Evolutionary conservation across 2,797 vertebrate genomes (phyloP).

Genomic region (Distichodus sexfasciatus): DNA sequence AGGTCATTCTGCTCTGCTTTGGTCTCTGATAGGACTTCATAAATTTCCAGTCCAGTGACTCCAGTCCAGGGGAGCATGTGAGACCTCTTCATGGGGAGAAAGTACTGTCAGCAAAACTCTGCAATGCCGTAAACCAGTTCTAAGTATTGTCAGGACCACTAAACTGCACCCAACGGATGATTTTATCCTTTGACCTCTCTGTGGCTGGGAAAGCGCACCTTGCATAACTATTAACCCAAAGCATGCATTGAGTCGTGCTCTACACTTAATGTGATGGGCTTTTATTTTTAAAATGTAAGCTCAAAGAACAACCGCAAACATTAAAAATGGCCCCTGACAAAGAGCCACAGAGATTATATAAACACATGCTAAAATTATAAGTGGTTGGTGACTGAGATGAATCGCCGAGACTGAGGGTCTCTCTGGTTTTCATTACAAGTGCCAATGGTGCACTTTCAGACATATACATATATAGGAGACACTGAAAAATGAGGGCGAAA

Average conservation of each 20-base stretch:
- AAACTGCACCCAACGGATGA: background rate
- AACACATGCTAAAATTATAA: slow-evolving; percentile 13
- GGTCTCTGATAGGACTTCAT: slow-evolving; percentile 14
- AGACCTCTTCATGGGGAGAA: background rate
- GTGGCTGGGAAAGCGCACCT: background rate
- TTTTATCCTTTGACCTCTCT: background rate
- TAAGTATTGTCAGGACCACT: background rate
- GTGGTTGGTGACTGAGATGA: background rate
- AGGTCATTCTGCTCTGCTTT: slow-evolving; percentile 34
- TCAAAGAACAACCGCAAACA: background rate
- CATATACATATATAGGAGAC: background rate
- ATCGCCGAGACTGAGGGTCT: background rate
- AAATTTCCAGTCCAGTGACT: slow-evolving; percentile 12
- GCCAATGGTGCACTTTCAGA: background rate
- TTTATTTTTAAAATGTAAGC: background rate
- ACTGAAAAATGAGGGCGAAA: background rate
- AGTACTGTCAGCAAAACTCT: background rate
- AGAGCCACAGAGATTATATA: slow-evolving; percentile 2
- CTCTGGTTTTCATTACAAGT: slow-evolving; percentile 22
- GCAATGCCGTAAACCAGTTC: background rate
- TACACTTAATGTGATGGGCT: slow-evolving; percentile 20
- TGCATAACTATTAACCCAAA: slow-evolving; percentile 9
- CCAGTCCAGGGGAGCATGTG: slow-evolving; percentile 6
- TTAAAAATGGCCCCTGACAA: background rate
- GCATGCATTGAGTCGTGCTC: slow-evolving; percentile 7